These are phyloP conservation scores for Propithecus coquereli DNA, from an alignment of 2,113 vertebrate species.

Conservation along the genomic window DNA sequence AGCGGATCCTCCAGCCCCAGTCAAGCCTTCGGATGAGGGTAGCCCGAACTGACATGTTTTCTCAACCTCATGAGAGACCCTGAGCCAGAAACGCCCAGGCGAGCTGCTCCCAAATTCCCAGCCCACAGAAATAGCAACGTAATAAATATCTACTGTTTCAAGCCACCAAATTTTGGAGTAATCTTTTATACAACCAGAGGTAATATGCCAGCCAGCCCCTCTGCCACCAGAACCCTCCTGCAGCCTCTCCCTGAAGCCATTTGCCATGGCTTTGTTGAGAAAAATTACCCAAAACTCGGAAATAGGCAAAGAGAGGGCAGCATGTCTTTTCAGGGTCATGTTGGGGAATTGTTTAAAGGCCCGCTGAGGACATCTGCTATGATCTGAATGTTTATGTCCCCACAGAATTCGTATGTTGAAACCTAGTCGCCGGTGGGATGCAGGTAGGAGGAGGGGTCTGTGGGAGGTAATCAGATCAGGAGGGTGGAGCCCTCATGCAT, in stretches of 20 bases:
- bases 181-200: not conserved
- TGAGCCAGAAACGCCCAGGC: not conserved
- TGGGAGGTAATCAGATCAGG: not conserved
- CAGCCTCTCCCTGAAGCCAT: not conserved
- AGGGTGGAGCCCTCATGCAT: not conserved
- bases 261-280: not conserved
- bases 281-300: not conserved
- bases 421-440: not conserved
- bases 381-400: not conserved
- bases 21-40: not conserved
- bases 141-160: not conserved
- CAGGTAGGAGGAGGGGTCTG: not conserved
- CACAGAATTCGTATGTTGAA: no score
- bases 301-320: not conserved
- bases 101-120: not conserved
- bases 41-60: not conserved
- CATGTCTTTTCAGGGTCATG: accelerated
- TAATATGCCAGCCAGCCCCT: not conserved
- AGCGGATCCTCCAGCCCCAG: not conserved
- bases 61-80: not conserved
- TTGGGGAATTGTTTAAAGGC: accelerated
- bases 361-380: not conserved
- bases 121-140: not conserved
- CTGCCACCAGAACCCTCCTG: not conserved
- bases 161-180: not conserved